phyloP scores from a whole-genome alignment of 2,797 vertebrate species.

The Hydrolagus colliei region DNA sequence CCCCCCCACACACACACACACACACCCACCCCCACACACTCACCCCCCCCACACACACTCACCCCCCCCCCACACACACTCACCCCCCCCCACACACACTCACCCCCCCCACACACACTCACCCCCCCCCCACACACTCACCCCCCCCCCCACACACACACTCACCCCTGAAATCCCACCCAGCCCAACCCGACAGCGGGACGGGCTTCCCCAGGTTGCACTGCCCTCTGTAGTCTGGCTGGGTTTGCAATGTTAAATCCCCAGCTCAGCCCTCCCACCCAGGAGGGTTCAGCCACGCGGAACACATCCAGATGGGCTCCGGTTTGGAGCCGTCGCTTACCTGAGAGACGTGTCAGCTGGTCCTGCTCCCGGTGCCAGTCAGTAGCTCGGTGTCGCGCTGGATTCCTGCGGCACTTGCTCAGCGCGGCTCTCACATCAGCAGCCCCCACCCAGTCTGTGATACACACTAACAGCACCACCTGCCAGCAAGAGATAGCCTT shows the following conservation, averaged over 20 bases:
- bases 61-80: not conserved
- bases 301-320: not conserved
- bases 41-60: not conserved
- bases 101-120: too few species aligned
- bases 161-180: not conserved
- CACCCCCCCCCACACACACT: not conserved
- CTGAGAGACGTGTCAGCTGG: not conserved
- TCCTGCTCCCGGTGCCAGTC: not conserved
- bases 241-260: not conserved
- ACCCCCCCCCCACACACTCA: not conserved
- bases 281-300: too few species aligned
- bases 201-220: not conserved
- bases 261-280: too few species aligned
- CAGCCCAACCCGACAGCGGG: too few species aligned
- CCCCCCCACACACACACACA: not conserved
- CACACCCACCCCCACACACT: too few species aligned
- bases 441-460: not conserved
- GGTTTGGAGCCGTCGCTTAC: not conserved
- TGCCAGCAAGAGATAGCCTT: not conserved
- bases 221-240: not conserved
- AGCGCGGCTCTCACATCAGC: not conserved
- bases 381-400: not conserved
- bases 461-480: not conserved
- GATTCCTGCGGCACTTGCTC: conserved; percentile 21
- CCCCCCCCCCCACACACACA: too few species aligned